These are phyloP conservation scores for Apeira syringaria DNA, from an alignment of 2,888 invertebrate genomes.

Conservation along the genomic window DNA sequence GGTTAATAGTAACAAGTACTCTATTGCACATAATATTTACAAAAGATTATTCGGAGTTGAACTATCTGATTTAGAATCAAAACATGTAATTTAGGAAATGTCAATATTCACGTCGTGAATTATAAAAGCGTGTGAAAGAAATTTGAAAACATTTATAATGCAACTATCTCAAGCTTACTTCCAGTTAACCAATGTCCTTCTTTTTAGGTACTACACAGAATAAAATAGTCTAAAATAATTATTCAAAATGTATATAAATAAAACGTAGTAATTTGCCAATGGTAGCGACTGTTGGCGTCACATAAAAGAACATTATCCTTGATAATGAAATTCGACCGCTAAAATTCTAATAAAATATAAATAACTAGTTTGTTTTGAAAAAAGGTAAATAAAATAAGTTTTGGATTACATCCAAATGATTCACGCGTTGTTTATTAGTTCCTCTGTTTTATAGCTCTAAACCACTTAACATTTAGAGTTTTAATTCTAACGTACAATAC, in stretches of 20 bases:
- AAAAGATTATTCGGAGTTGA: no score
- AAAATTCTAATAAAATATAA: neutral
- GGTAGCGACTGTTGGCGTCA: no score
- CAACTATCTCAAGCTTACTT: no score
- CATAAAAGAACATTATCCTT: neutral
- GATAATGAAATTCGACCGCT: constrained; percentile 1
- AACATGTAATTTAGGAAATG: no score
- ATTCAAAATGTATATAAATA: no score
- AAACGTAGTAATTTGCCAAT: no score
- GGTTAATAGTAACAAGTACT: neutral
- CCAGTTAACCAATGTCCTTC: neutral
- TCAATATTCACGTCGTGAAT: no score
- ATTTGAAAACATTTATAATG: no score
- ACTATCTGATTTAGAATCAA: no score
- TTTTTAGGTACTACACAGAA: no score
- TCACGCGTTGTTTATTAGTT: constrained; percentile 1
- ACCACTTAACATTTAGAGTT: neutral
- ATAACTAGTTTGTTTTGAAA: neutral
- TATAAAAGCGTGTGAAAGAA: no score
- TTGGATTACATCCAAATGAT: constrained; percentile 11
- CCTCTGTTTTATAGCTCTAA: neutral
- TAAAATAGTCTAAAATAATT: no score
- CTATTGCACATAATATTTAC: constrained; percentile 1
- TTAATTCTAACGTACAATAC: neutral
- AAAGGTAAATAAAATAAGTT: neutral